Evolutionary conservation across 2,888 invertebrate genomes (phyloP).

Genomic region (Drosophila kanekoi): DNA sequence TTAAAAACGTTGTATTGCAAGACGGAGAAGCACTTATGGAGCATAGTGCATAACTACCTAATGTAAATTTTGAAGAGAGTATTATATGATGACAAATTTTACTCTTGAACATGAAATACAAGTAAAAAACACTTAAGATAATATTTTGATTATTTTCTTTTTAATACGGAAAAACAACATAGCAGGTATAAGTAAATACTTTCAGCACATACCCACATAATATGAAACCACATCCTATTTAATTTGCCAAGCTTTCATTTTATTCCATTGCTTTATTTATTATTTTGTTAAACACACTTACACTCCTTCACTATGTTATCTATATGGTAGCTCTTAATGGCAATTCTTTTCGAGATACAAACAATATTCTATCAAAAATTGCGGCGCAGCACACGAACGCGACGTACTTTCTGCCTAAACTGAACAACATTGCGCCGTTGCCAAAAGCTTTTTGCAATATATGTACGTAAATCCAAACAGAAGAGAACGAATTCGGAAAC

Average conservation of each 20-base stretch:
- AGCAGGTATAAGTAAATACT: constrained; percentile 1
- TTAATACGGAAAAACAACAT: no score
- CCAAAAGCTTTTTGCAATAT: constrained; percentile 48
- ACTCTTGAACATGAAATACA: background rate
- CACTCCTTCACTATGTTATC: constrained; percentile 24
- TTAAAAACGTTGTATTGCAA: no score
- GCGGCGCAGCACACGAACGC: constrained; percentile 58
- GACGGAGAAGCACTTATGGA: no score
- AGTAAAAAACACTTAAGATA: background rate
- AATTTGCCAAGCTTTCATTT: constrained; percentile 26
- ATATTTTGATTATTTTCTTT: constrained; percentile 1
- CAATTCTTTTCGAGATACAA: constrained; percentile 40
- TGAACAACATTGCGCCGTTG: constrained; percentile 62
- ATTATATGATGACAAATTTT: background rate
- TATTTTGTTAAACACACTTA: constrained; percentile 30
- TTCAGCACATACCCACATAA: constrained; percentile 14
- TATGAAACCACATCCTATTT: constrained; percentile 29
- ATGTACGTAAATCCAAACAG: constrained; percentile 3
- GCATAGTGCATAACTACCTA: no score
- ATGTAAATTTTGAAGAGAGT: background rate
- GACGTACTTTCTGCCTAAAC: constrained; percentile 64
- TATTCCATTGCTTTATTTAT: constrained; percentile 23
- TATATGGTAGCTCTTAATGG: constrained; percentile 34
- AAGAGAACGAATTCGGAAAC: constrained; percentile 23
- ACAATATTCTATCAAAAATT: constrained; percentile 16